Conservation (phyloP, 1,140 invertebrate species). For the Drosophila gunungcola region DNA sequence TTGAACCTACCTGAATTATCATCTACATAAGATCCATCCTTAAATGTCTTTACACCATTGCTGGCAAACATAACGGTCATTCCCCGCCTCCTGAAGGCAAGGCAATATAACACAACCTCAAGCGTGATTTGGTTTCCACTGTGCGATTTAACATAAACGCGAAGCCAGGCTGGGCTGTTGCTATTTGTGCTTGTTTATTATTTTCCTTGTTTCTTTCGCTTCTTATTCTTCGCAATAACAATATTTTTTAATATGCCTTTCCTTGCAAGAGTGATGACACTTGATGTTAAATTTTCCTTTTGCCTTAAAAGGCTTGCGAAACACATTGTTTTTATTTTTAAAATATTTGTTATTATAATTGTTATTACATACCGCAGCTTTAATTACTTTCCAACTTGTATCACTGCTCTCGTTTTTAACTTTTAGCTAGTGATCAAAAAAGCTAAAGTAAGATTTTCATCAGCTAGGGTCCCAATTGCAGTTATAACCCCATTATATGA, state of each 20-base stretch:
- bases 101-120: slow-evolving; percentile 16
- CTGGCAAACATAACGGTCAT: slow-evolving; percentile 14
- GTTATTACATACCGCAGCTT: slow-evolving; percentile 2
- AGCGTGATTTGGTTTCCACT: slow-evolving; percentile 6
- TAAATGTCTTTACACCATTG: neutral
- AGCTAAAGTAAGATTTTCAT: slow-evolving; percentile 74
- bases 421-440: slow-evolving; percentile 84
- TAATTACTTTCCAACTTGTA: slow-evolving; percentile 63
- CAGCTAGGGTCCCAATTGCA: slow-evolving; percentile 83
- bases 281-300: slow-evolving; percentile 1
- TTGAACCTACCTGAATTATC: slow-evolving; percentile 19
- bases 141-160: too few species aligned
- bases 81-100: slow-evolving; percentile 15
- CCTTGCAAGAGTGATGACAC: slow-evolving; percentile 1
- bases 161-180: neutral
- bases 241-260: slow-evolving; percentile 1
- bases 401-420: slow-evolving; percentile 59
- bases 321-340: slow-evolving; percentile 1
- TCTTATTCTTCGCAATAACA: neutral
- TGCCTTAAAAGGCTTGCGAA: neutral
- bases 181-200: neutral
- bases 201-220: slow-evolving; percentile 3
- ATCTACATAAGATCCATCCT: neutral
- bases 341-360: neutral
- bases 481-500: slow-evolving; percentile 81